Conservation (phyloP, 1,140 invertebrate species). For the Lepidurus couesii region DNA sequence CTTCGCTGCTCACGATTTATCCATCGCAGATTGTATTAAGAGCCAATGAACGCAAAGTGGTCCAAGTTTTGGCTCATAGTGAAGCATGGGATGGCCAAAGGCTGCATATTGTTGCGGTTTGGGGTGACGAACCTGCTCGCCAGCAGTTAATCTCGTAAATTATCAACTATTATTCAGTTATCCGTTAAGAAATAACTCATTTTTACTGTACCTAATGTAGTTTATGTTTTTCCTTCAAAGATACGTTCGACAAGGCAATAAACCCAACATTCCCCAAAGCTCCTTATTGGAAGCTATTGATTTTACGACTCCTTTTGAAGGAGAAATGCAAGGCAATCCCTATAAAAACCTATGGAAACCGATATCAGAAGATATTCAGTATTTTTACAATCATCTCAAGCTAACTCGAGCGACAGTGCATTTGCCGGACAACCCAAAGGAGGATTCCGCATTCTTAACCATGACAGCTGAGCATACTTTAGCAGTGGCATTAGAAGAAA, state of each 20-base stretch:
- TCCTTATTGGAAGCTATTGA: not conserved
- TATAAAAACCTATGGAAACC: not conserved
- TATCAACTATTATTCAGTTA: not conserved
- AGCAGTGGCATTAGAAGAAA: conserved; percentile 7
- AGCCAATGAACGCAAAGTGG: not conserved
- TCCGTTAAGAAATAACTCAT: not conserved
- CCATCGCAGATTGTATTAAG: not conserved
- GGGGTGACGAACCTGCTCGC: not conserved
- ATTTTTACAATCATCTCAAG: not conserved
- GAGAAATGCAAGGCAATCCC: not conserved
- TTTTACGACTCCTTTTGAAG: conserved; percentile 14
- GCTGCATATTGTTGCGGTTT: not conserved
- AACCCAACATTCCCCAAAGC: conserved; percentile 6
- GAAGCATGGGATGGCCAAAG: not conserved
- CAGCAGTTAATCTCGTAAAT: not conserved
- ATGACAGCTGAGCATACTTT: conserved; percentile 21
- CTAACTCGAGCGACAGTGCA: not conserved
- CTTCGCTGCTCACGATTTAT: not conserved
- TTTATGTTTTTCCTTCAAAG: not conserved
- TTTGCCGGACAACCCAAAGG: not conserved
- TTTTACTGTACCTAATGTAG: too few species aligned
- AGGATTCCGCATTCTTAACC: not conserved
- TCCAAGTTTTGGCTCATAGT: not conserved
- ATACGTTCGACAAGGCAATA: not conserved
- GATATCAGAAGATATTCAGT: not conserved